Evolutionary conservation across 2,888 invertebrate species (phyloP).

Genomic region (Hypomecis punctinalis): DNA sequence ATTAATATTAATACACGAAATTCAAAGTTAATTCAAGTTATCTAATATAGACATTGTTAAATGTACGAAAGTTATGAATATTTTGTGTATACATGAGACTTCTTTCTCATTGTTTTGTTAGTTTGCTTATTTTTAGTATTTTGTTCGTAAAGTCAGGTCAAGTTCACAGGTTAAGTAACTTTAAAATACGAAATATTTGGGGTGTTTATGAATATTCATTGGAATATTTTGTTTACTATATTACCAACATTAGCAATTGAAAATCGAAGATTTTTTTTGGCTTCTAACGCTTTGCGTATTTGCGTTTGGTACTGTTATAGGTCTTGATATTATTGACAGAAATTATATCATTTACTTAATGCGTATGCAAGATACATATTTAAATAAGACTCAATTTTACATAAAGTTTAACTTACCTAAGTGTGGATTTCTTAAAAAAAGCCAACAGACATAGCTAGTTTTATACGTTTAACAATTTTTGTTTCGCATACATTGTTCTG

Average conservation of each 20-base stretch:
- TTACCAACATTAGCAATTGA: background rate
- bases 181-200: conserved; percentile 28
- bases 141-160: conserved; percentile 21
- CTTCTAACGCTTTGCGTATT: background rate
- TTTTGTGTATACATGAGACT: conserved; percentile 33
- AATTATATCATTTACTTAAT: too few relatives aligned
- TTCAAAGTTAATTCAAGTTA: conserved; percentile 31
- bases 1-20: conserved; percentile 23
- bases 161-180: conserved; percentile 22
- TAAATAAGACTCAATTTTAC: too few relatives aligned
- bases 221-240: background rate
- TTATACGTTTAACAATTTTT: too few relatives aligned
- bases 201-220: conserved; percentile 14
- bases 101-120: conserved; percentile 30
- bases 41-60: conserved; percentile 45
- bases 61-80: conserved; percentile 39
- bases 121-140: conserved; percentile 18
- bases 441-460: too few relatives aligned
- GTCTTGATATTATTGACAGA: background rate
- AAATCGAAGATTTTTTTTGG: background rate
- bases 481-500: too few relatives aligned
- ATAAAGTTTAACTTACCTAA: too few relatives aligned
- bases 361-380: too few relatives aligned
- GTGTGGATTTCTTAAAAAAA: too few relatives aligned
- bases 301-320: background rate